phyloP scores from a whole-genome alignment of 2,888 invertebrate species.

The Scaptomyza tumidula region DNA sequence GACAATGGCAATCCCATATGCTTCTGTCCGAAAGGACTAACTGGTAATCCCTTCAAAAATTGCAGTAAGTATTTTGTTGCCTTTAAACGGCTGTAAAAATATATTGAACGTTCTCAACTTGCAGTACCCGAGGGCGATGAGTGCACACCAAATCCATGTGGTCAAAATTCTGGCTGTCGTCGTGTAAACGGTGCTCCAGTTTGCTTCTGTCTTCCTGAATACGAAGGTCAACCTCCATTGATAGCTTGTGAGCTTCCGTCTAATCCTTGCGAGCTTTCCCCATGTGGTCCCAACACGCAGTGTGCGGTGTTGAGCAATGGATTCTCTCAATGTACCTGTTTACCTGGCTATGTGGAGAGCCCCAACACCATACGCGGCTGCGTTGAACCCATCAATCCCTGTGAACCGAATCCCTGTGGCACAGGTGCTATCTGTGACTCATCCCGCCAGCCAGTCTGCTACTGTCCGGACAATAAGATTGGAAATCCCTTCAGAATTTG shows the following conservation, averaged over 20 bases:
- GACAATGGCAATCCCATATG: conserved; percentile 95
- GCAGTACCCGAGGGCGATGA: conserved; percentile 94
- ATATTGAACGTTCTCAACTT: conserved; percentile 68
- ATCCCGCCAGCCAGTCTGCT: conserved; percentile 91
- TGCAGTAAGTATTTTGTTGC: conserved; percentile 90
- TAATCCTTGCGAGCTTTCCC: conserved; percentile 93
- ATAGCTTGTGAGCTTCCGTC: conserved; percentile 89
- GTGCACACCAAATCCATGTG: conserved; percentile 93
- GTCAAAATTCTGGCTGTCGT: conserved; percentile 92
- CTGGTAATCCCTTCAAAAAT: conserved; percentile 95
- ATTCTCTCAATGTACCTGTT: conserved; percentile 94
- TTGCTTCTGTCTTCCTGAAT: conserved; percentile 95
- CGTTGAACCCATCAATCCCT: conserved; percentile 91
- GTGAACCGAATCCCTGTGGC: conserved; percentile 93
- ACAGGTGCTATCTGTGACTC: conserved; percentile 92
- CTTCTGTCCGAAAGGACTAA: conserved; percentile 94
- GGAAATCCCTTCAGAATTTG: conserved; percentile 94
- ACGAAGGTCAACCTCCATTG: conserved; percentile 92
- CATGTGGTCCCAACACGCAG: conserved; percentile 95
- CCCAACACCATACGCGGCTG: conserved; percentile 95
- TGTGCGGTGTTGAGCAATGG: conserved; percentile 91
- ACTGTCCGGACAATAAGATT: conserved; percentile 92
- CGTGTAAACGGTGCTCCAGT: conserved; percentile 90
- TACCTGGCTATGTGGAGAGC: conserved; percentile 92
- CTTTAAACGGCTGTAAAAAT: background rate